Evolutionary conservation across 2,888 invertebrate species (phyloP), one percentile per base, ranked within the genome.

Genomic region (Drosophila bunnanda): DNA sequence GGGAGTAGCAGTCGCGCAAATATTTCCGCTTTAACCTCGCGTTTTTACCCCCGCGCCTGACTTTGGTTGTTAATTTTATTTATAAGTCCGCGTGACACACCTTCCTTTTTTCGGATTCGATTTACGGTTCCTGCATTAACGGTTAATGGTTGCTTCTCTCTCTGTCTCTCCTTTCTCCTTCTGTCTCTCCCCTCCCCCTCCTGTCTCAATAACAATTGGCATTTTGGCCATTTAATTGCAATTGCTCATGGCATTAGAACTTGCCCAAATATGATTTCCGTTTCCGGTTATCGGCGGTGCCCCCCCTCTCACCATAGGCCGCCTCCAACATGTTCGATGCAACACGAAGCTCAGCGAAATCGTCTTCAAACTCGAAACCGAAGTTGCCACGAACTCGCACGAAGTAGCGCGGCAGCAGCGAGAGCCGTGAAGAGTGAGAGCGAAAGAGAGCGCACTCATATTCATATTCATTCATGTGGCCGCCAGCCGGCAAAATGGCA

Each of bases 31-130:
- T 59, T 75, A 69, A 38, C 71, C 54, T 46, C 52, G 32, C 30
- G 20, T 36, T 53, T 22, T 36, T 20, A 39, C 20, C 56, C 30
- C 30, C 38, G 43, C 34, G 17, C 34, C 38, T 43, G 67, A 71
- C 66, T 52, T 34, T 75, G 74, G 78, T 77, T 83, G 81, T 89
- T 81, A 89, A 88, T 88, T 88, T 89, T 88, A 88, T 88, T 88
- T 88, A 88, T 89, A 87, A 89, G 88, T 88, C 72, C 73, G 69
- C 59, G 72, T 81, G 89, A 87, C 87, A 88, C 87, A 88, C 87
- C 87, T 89, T 88, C 77, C 72, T 77, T 62, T 79, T 65, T 75
- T 60, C n/a, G n/a, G 38, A 38, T 69, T 75, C 85, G 88, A 82
- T 82, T 82, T 82, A 82, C 82, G 88, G 85, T 74, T 75, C 64